Base-by-base conservation (phyloP, 1,140 invertebrate species). In the Heliconius nattereri region DNA sequence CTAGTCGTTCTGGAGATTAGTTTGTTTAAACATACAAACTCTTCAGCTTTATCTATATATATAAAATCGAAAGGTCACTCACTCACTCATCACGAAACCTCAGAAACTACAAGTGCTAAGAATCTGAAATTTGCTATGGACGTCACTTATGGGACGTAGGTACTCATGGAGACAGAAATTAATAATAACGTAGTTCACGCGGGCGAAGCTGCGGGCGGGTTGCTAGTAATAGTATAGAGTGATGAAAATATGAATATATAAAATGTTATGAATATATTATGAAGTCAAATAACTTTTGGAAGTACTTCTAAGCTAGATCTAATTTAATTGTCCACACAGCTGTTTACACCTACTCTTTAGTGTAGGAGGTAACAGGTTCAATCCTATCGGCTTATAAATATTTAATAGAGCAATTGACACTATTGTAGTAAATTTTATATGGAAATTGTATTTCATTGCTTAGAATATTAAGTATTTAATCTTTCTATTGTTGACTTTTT, bases 311-410 rank as follows among this genome's bases (percentile, higher is more conserved):
- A 66, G 9, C 11, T 16, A 26, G 9, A 0, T 1, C 3, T 66
- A 16, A 26, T 66, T 66, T 29, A 66, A 66, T 16, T 66, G 11
- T 66, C 7, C 13, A 66, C 60, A 32, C 54, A 37, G 60, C 74
- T 75, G 74, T 75, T 75, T 26, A 35, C 32, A 16, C 74, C 74
- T 54, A 75, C 74, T 16, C 11, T 7, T 23, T 37, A 37, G 54
- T 16, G 74, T 75, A 75, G 74, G 74, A 40, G 54, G 32, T 37
- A 35, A 57, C 74, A 45, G 74, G 74, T 75, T 75, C 74, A 75
- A 49, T 45, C 2, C 20, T 66, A 75, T 13, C 54, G n/a, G 73
- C 1, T 75, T 75, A 57, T 75, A 54, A n/a, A 75, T 75, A 75
- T 75, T 75, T 66, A 26, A 29, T 29, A 66, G 60, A 29, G 23